A percentile compares a stretch with the other conserved stretches of the same genome.
Conservation (phyloP, 2,888 invertebrate species). For the Xiphydria camelus region DNA sequence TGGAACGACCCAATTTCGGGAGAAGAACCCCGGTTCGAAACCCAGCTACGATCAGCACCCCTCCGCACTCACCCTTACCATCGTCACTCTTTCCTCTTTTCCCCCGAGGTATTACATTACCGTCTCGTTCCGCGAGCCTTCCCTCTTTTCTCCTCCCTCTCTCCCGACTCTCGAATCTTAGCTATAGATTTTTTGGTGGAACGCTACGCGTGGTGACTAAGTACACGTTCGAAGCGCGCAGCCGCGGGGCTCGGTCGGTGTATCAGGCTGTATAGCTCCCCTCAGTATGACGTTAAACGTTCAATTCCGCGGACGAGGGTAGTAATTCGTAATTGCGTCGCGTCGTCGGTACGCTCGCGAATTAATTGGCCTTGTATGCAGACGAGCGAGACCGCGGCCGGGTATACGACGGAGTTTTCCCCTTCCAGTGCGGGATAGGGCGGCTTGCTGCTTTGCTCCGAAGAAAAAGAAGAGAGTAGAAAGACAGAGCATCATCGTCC, state of each 20-base stretch:
- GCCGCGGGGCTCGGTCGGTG: slow-evolving; percentile 25
- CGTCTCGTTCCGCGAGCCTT: too few relatives aligned
- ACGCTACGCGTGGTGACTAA: slow-evolving; percentile 14
- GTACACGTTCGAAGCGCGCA: slow-evolving; percentile 40
- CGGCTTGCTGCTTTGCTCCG: too few relatives aligned
- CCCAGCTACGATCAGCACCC: slow-evolving; percentile 23
- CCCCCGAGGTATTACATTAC: too few relatives aligned
- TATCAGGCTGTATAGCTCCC: slow-evolving; percentile 8
- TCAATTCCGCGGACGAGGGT: slow-evolving; percentile 29
- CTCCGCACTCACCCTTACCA: too few relatives aligned
- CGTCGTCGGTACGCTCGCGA: slow-evolving; percentile 27
- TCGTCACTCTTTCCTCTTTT: slow-evolving; percentile 7
- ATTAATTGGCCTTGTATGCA: neutral
- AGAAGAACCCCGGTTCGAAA: slow-evolving; percentile 9
- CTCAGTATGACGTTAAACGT: slow-evolving; percentile 52
- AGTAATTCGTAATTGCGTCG: slow-evolving; percentile 28
- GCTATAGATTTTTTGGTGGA: slow-evolving; percentile 24
- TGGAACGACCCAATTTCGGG: too few relatives aligned
- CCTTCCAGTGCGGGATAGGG: too few relatives aligned
- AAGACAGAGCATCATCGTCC: too few relatives aligned
- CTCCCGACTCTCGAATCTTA: neutral
- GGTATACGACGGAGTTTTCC: too few relatives aligned
- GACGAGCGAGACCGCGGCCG: neutral
- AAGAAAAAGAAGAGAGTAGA: too few relatives aligned
- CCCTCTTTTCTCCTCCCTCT: too few relatives aligned